Conservation (phyloP, 1,140 invertebrate species). For the Caenorhabditis briggsae region DNA sequence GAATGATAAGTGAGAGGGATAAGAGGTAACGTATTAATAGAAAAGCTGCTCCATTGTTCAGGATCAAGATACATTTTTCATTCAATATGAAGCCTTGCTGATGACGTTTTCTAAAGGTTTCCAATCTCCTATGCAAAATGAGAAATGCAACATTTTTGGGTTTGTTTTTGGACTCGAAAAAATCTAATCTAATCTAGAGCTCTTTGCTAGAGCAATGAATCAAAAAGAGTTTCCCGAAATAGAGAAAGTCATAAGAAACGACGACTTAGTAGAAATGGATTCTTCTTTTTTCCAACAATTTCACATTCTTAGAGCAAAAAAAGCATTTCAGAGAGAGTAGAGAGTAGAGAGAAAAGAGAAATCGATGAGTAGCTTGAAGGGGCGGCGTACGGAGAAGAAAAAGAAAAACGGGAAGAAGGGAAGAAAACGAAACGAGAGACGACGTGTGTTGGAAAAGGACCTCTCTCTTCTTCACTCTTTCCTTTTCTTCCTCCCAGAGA, state of each 20-base stretch:
- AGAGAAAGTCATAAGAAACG: not conserved
- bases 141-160: not conserved
- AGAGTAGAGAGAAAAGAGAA: not conserved
- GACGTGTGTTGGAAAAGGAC: conserved; percentile 22
- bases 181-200: not conserved
- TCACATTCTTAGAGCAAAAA: not conserved
- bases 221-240: not conserved
- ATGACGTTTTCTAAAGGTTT: not conserved
- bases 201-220: not conserved
- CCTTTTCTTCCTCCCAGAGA: not conserved
- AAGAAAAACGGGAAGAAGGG: conserved; percentile 7
- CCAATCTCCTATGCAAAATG: not conserved
- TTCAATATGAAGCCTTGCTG: not conserved
- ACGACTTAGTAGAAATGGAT: not conserved
- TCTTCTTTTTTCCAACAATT: not conserved
- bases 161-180: not conserved
- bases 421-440: conserved; percentile 55
- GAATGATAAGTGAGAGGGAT: no score
- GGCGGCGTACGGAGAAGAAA: conserved; percentile 34
- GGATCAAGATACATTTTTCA: not conserved
- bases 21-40: not conserved
- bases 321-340: not conserved
- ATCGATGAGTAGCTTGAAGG: conserved; percentile 20
- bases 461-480: not conserved
- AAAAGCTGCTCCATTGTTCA: not conserved